Evolutionary conservation across 2,888 invertebrate species (phyloP).

Genomic region (Andrena dorsata): DNA sequence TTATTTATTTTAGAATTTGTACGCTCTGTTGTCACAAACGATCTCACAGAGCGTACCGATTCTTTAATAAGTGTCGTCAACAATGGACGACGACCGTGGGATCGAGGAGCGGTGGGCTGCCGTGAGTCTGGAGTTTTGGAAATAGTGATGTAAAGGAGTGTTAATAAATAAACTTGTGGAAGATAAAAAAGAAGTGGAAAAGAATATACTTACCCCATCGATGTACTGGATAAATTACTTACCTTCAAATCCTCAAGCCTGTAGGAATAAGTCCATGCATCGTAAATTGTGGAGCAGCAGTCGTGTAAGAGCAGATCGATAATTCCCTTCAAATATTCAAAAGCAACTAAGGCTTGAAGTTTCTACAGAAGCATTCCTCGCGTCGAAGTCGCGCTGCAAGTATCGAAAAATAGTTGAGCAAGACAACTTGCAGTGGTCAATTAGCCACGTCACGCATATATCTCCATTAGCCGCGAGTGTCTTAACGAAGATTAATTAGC

Average conservation of each 20-base stretch:
- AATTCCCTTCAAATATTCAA: too few relatives aligned
- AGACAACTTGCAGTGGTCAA: neutral
- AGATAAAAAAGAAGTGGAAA: neutral
- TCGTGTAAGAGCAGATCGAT: too few relatives aligned
- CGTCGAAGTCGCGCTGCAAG: neutral
- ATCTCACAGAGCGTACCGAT: slow-evolving; percentile 86
- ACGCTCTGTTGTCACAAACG: slow-evolving; percentile 86
- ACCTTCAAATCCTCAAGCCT: too few relatives aligned
- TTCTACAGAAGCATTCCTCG: neutral
- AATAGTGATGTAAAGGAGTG: neutral
- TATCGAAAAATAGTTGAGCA: neutral
- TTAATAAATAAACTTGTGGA: too few relatives aligned
- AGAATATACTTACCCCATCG: neutral
- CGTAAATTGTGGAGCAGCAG: too few relatives aligned
- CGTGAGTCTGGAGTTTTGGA: neutral
- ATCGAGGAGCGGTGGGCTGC: too few relatives aligned
- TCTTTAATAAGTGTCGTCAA: slow-evolving; percentile 85
- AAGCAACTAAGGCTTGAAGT: too few relatives aligned
- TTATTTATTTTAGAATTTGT: slow-evolving; percentile 86
- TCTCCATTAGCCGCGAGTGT: slow-evolving; percentile 27
- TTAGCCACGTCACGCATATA: slow-evolving; percentile 17
- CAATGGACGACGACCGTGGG: slow-evolving; percentile 72
- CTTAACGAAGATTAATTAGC: slow-evolving; percentile 60
- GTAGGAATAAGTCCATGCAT: too few relatives aligned
- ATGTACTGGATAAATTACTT: neutral